A percentile compares a stretch with the other conserved stretches of the same genome.
These are phyloP conservation scores for Agelaius phoeniceus DNA, from an alignment of 2,113 vertebrate genomes.

Conservation along the genomic window DNA sequence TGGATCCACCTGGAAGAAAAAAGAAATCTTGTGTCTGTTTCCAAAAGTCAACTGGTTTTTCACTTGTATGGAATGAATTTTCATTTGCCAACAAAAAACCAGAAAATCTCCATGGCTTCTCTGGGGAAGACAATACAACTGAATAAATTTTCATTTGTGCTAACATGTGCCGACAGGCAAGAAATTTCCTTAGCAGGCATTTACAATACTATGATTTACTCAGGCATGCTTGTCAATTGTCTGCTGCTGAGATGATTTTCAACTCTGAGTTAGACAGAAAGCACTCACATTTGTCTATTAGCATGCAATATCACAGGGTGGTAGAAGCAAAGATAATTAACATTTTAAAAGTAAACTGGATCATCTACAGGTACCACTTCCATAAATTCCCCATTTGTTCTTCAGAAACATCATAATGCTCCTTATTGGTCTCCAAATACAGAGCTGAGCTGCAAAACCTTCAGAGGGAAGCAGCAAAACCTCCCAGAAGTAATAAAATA, in stretches of 20 bases:
- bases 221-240: neutral
- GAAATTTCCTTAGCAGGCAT: neutral
- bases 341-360: neutral
- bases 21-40: too few species aligned
- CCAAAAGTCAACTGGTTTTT: too few species aligned
- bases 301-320: neutral
- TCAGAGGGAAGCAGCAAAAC: too few species aligned
- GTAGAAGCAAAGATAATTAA: neutral
- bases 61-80: too few species aligned
- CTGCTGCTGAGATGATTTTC: neutral
- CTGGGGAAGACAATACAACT: too few species aligned
- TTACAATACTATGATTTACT: neutral
- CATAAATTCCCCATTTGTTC: neutral
- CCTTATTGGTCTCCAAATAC: neutral
- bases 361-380: neutral
- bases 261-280: neutral
- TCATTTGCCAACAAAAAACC: too few species aligned
- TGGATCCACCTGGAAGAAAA: too few species aligned
- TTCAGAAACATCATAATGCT: neutral
- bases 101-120: too few species aligned
- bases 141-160: too few species aligned
- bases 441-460: too few species aligned
- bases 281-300: neutral
- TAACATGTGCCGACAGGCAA: too few species aligned
- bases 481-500: too few species aligned